These are phyloP conservation scores for Callaeas wilsoni DNA, from an alignment of 2,113 vertebrate species.

Conservation along the genomic window DNA sequence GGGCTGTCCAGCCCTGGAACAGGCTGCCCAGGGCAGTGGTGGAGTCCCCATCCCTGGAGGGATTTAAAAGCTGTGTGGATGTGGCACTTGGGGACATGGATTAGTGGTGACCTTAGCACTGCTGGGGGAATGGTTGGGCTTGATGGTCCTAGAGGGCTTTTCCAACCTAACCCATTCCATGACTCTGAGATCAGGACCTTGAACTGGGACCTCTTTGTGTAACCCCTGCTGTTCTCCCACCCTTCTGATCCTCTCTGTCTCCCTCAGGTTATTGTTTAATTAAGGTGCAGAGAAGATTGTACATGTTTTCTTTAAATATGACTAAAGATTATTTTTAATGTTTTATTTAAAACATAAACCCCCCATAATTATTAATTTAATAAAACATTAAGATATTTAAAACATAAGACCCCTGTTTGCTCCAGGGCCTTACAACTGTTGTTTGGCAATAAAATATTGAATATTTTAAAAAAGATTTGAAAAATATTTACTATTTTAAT, in stretches of 20 bases:
- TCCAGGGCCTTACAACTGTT: neutral
- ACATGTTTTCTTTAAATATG: neutral
- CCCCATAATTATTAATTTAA: neutral
- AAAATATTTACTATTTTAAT: neutral
- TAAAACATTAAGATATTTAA: neutral
- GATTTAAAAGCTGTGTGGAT: neutral
- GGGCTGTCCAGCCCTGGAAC: neutral
- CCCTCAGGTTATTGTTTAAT: neutral
- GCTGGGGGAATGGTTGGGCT: neutral
- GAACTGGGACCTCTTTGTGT: neutral
- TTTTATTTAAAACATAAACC: neutral
- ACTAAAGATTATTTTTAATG: neutral
- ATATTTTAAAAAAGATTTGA: neutral
- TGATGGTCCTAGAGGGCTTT: neutral
- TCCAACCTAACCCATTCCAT: neutral
- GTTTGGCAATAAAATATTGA: neutral
- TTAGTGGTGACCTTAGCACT: neutral
- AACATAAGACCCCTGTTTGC: neutral
- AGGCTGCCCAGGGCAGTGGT: neutral
- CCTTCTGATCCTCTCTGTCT: neutral
- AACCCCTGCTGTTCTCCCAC: neutral
- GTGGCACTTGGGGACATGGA: neutral
- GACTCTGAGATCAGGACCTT: neutral
- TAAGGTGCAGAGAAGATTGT: neutral
- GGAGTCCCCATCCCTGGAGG: neutral